Evolutionary conservation across 2,113 vertebrate genomes (phyloP), one percentile per base, ranked within the genome.

Genomic region (Ceratotherium simum): DNA sequence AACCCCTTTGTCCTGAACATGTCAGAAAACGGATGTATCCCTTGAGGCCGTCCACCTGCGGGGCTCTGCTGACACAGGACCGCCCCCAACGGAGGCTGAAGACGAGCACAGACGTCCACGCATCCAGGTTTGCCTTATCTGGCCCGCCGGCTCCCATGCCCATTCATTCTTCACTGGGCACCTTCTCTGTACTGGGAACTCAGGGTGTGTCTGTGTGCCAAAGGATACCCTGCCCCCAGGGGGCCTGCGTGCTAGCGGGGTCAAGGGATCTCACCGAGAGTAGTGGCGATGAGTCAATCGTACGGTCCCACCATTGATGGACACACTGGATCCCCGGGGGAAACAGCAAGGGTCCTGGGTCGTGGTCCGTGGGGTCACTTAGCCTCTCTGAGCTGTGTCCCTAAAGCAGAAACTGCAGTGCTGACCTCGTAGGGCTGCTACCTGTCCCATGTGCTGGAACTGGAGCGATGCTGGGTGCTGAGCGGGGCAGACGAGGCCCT

Each of bases 171-270:
- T 56, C 27, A 7, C 0, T 0, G 14, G 56, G 60, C 31, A 4
- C 29, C 39, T 29, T 58, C n/a, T 70, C 16, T 16, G 56, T 18
- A 6, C 11, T 4, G 16, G 79, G 21, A 14, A 4, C 33, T n/a
- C 20, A 10, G 46, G n/a, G 5, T 25, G 13, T 2, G 11, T 5
- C 10, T 1, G 13, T 3, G 12, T 0, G 5, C n/a, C 56, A 9
- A 2, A 36, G n/a, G 81, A 10, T 3, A 1, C 64, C 81, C 31
- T 0, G 16, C 39, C 51, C 29, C 54, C 67, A 1, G 0, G 31
- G 56, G 14, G 25, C 36, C 36, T 31, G 14, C 4, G 6, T 13
- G 0, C 39, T 16, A 16, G 23, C 0, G 25, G 31, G 16, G 23
- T 54, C 46, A 6, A 1, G 2, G 12, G 60, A 3, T 23, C 25